Base-by-base conservation (phyloP, 2,797 vertebrate genomes). In the Spea hammondii region DNA sequence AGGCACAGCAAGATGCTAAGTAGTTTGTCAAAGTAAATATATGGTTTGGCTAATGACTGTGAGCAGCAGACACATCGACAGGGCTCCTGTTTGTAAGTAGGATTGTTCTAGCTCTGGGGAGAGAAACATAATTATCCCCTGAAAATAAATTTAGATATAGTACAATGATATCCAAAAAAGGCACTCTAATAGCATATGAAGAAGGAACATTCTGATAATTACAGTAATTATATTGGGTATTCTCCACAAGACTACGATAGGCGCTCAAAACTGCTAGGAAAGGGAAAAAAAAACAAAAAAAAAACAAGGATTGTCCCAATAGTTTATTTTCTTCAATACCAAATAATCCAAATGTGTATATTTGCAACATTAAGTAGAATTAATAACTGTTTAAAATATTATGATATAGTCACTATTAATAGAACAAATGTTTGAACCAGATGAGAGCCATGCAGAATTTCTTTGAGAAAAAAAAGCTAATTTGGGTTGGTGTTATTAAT, bases 151-250 rank as follows among this genome's bases (percentile, higher is more conserved):
- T 81, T 68, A 72, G 64, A 72, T 66, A 67, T 71, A 81, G 69
- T 64, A 81, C 79, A 77, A 77, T 72, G 74, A 77, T 68, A 68
- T 54, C 79, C 74, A 81, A 81, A 81, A 81, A 72, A 81, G 79
- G 68, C 74, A 62, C 44, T 60, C 47, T 72, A 81, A 77, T 81
- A 72, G 54, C 69, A 72, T 67, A 64, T 44, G 60, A 68, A 54
- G 48, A 76, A 72, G 79, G 70, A 81, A 73, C 74, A 68, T 53
- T 54, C 49, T 17, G 47, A 81, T 73, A 81, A 81, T 81, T 81
- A 73, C 74, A 72, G 74, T 70, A 81, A 81, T 81, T 81, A 81
- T 32, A 81, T 7, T 60, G 74, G 79, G 74, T 48, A 72, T 77
- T 77, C 70, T 77, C 64, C 32, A 32, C 69, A 67, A 80, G 55